A percentile compares a stretch with the other conserved stretches of the same genome.
These are phyloP conservation scores for Notothenia coriiceps DNA, from an alignment of 2,113 vertebrate species.

Conservation along the genomic window DNA sequence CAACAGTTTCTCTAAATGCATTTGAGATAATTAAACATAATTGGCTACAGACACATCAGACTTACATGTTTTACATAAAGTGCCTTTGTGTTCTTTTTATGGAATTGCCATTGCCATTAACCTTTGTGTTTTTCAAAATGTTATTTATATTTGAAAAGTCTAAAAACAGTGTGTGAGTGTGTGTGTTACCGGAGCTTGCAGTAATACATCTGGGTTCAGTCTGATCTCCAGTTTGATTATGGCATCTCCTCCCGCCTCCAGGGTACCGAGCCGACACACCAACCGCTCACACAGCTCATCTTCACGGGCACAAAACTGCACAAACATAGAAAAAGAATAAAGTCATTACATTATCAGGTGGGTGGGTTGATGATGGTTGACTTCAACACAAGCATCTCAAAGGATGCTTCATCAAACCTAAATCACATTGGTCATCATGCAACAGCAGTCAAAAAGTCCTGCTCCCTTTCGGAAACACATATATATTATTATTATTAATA, in stretches of 20 bases:
- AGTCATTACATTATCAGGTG: too few relatives aligned
- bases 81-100: not conserved
- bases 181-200: conserved; percentile 75
- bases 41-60: not conserved
- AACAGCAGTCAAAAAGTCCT: too few relatives aligned
- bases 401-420: too few relatives aligned
- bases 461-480: too few relatives aligned
- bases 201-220: conserved; percentile 87
- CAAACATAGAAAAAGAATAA: not conserved
- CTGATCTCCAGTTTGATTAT: conserved; percentile 87
- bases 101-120: not conserved
- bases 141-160: too few relatives aligned
- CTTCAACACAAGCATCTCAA: too few relatives aligned
- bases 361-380: too few relatives aligned
- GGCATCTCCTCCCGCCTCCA: conserved; percentile 90
- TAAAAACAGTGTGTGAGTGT: too few relatives aligned
- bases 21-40: not conserved
- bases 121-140: not conserved
- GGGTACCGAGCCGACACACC: conserved; percentile 88
- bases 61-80: not conserved
- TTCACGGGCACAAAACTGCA: conserved; percentile 88
- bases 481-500: too few relatives aligned
- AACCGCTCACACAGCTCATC: conserved; percentile 88
- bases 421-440: too few relatives aligned
- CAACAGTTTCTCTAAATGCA: not conserved